Base-by-base conservation (phyloP, 2,888 invertebrate species). In the Augochlorella aurata region DNA sequence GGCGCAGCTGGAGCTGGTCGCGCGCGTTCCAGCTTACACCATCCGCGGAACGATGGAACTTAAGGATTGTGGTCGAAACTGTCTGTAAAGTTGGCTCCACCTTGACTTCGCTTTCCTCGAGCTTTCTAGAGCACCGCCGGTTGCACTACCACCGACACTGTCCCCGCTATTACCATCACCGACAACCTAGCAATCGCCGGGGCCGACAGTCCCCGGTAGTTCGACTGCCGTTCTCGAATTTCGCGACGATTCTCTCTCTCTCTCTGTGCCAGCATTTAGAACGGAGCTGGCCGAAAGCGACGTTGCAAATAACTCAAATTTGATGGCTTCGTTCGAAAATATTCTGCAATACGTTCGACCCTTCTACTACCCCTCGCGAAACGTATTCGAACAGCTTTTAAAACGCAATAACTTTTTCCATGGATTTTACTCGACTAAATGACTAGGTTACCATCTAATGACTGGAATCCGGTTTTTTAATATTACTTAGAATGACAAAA, bases 31-130 rank as follows among this genome's bases (percentile, higher is more conserved):
- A 50, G 71, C 81, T 84, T 65, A 38, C 79, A 70, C 65, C n/a
- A 9, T 21, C 50, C 45, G 16, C 61, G 47, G 82, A 79, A 76
- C 84, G 78, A 83, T 50, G 77, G 76, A 90, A 89, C 89, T 89
- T 89, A 83, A 90, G 89, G 89, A 89, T 87, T 88, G 89, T 77
- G 89, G 90, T 89, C 83, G 79, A 84, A 90, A 89, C 85, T 88
- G 90, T 89, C 89, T 89, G 88, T 83, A 75, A 89, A 89, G 90
- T 89, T 89, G 79, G 74, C 77, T 76, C 68, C 80, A 78, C 76
- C 77, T 81, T 84, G 82, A 84, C 88, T 82, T 72, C 74, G 52
- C 68, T 61, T 69, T 74, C 65, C 44, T 61, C 24, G 68, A 67
- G 72, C 63, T 70, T 77, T 65, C 77, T 58, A 63, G 38, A 70